These are phyloP conservation scores for Ictidomys tridecemlineatus DNA, from an alignment of 2,113 vertebrate species.

Conservation along the genomic window DNA sequence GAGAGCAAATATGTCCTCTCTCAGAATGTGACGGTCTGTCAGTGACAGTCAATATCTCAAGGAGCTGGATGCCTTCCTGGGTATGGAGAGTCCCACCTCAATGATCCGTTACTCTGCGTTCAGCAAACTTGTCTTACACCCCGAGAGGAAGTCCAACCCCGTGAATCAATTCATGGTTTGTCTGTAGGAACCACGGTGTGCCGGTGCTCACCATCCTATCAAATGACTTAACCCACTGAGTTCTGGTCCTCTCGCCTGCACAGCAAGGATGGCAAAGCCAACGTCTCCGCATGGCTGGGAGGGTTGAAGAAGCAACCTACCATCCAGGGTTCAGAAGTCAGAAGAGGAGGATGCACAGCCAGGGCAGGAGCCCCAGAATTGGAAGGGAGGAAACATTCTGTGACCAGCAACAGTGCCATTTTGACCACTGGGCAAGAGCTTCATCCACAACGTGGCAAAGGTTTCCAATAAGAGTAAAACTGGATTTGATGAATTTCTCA, in stretches of 20 bases:
- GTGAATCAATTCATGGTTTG: background rate
- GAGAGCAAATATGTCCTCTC: background rate
- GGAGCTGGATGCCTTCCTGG: background rate
- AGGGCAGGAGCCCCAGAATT: accelerated
- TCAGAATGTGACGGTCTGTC: background rate
- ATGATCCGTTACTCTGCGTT: background rate
- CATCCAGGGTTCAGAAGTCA: background rate
- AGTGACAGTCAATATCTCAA: background rate
- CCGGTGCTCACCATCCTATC: background rate
- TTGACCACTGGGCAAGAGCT: accelerated
- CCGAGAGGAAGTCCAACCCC: background rate
- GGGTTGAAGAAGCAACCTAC: too few species aligned
- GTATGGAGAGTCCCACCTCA: background rate
- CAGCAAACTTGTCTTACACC: background rate
- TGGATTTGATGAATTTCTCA: background rate
- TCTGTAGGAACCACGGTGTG: background rate
- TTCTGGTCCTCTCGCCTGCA: background rate
- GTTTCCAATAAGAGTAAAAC: background rate
- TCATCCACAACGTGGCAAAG: accelerated
- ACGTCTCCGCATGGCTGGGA: accelerated
- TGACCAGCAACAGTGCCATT: accelerated
- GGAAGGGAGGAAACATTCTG: background rate
- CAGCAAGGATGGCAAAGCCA: accelerated
- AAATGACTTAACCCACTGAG: background rate
- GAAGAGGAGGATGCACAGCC: accelerated